Percentiles rank a stretch among this genome's conserved stretches.
These are phyloP conservation scores for Stigmatopora argus DNA, from an alignment of 2,113 vertebrate genomes.

Conservation along the genomic window DNA sequence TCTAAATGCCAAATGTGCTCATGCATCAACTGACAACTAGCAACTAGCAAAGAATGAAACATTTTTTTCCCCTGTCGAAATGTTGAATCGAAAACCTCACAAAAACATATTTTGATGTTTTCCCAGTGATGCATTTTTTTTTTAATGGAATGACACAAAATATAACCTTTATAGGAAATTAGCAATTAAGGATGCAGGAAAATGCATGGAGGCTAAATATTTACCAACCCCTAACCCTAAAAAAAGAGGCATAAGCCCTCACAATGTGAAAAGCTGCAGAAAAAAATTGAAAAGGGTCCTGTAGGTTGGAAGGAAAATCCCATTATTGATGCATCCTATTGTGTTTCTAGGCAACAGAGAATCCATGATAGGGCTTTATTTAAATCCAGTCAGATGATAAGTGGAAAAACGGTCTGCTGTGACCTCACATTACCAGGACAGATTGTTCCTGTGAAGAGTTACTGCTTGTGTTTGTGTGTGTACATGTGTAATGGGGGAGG, in stretches of 20 bases:
- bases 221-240: neutral
- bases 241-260: neutral
- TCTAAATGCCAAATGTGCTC: constrained; percentile 37
- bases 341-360: constrained; percentile 57
- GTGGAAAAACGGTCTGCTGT: constrained; percentile 37
- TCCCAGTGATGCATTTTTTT: constrained; percentile 3
- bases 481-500: constrained; percentile 9
- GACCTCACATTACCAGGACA: constrained; percentile 53
- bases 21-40: constrained; percentile 23
- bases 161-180: constrained; percentile 6
- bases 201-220: neutral
- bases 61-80: neutral
- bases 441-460: constrained; percentile 61
- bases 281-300: constrained; percentile 25
- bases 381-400: constrained; percentile 54
- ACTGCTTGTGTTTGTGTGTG: constrained; percentile 9
- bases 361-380: constrained; percentile 47
- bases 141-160: constrained; percentile 14
- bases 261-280: constrained; percentile 14
- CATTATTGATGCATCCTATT: constrained; percentile 42
- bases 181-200: constrained; percentile 4
- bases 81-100: neutral
- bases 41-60: constrained; percentile 2
- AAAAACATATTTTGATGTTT: constrained; percentile 9
- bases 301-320: constrained; percentile 27